Conservation (phyloP, 2,113 vertebrate species). For the Coracopsis vasa region DNA sequence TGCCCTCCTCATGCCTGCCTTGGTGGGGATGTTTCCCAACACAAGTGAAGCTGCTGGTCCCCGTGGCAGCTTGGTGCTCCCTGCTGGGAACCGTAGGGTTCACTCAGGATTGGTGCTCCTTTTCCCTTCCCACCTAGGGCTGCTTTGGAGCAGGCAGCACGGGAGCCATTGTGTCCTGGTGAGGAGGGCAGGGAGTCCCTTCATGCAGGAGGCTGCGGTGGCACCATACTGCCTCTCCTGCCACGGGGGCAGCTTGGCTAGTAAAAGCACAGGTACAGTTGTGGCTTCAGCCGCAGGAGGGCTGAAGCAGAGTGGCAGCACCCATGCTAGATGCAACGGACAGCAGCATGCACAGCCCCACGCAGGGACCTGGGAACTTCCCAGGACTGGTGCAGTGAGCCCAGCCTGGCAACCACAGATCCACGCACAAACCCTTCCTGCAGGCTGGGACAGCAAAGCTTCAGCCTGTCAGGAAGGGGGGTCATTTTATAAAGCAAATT, state of each 20-base stretch:
- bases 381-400: rapidly evolving
- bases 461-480: background rate
- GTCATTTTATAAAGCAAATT: background rate
- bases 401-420: rapidly evolving
- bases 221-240: background rate
- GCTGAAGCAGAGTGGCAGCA: background rate
- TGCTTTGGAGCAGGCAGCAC: background rate
- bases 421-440: background rate
- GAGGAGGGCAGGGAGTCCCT: background rate
- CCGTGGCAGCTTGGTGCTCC: background rate
- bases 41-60: background rate
- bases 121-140: background rate
- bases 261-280: background rate
- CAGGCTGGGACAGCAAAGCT: background rate
- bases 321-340: rapidly evolving
- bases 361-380: rapidly evolving
- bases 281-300: background rate
- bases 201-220: rapidly evolving
- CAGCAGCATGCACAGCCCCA: rapidly evolving
- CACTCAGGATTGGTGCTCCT: conserved; percentile 6
- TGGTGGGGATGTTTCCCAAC: background rate
- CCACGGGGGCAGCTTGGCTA: background rate
- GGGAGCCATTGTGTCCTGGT: background rate
- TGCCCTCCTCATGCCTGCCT: background rate
- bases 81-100: background rate